These are phyloP conservation scores for Pteropus alecto DNA, from an alignment of 2,113 vertebrate species.

Conservation along the genomic window DNA sequence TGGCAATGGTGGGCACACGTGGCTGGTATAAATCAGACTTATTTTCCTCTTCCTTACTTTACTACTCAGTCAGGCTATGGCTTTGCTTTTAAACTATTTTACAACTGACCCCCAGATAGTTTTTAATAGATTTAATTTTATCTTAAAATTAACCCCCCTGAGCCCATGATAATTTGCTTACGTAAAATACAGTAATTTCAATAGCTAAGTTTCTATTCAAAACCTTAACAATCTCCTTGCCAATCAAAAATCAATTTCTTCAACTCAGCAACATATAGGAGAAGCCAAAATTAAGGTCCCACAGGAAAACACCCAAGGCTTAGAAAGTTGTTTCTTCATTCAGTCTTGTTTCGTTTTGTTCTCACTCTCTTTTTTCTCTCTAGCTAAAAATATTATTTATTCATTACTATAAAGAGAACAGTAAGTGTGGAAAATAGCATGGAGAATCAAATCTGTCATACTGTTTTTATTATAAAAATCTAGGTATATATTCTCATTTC, in stretches of 20 bases:
- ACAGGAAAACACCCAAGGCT: not conserved
- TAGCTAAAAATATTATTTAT: not conserved
- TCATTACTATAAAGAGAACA: not conserved
- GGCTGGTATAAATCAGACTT: conserved; percentile 71
- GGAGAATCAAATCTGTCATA: not conserved
- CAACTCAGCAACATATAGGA: not conserved
- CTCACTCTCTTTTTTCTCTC: not conserved
- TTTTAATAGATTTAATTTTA: conserved; percentile 45
- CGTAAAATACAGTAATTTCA: conserved; percentile 19
- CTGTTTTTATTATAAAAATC: not conserved
- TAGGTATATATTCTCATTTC: conserved; percentile 10
- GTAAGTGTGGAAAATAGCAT: not conserved
- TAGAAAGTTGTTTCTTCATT: not conserved
- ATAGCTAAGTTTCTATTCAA: conserved; percentile 17
- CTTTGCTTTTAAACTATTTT: conserved; percentile 54
- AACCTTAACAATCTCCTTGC: not conserved
- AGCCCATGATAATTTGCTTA: not conserved
- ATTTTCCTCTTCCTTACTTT: conserved; percentile 63
- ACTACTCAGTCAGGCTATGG: conserved; percentile 16
- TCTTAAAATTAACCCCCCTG: conserved; percentile 33
- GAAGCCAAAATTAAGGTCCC: not conserved
- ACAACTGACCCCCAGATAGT: conserved; percentile 49
- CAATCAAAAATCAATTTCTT: conserved; percentile 30
- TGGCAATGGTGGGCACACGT: conserved; percentile 38
- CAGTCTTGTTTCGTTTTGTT: not conserved